A percentile compares a stretch with the other conserved stretches of the same genome.
Evolutionary conservation across 2,113 vertebrate genomes (phyloP).

Genomic region (Hemibagrus wyckioides): DNA sequence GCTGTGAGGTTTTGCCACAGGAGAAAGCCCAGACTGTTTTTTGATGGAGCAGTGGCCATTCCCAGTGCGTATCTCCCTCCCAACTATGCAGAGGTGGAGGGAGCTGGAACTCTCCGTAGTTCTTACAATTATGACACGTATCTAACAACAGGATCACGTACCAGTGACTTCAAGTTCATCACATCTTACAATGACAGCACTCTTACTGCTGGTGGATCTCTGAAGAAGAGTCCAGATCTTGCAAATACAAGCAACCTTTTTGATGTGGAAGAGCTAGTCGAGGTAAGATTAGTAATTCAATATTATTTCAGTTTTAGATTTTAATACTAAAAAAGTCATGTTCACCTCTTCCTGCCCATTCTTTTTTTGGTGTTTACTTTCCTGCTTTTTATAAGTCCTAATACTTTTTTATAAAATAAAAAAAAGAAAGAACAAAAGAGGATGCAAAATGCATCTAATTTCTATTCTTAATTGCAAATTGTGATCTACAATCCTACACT

Average conservation of each 20-base stretch:
- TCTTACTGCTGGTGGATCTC: conserved; percentile 26
- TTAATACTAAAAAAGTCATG: background rate
- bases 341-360: background rate
- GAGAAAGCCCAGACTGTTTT: too few species aligned
- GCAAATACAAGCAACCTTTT: background rate
- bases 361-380: background rate
- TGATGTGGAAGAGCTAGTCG: conserved; percentile 3
- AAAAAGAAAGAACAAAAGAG: too few species aligned
- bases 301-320: background rate
- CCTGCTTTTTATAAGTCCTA: background rate
- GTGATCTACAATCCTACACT: too few species aligned
- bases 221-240: conserved; percentile 35
- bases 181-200: conserved; percentile 44
- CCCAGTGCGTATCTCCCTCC: too few species aligned
- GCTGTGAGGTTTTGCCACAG: too few species aligned
- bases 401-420: too few species aligned
- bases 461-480: too few species aligned
- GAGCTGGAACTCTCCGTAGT: background rate
- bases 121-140: conserved; percentile 43
- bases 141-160: conserved; percentile 40
- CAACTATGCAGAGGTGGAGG: too few species aligned
- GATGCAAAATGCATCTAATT: too few species aligned
- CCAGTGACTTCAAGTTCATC: conserved; percentile 46
- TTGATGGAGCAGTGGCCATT: too few species aligned
- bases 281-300: background rate